phyloP scores from a whole-genome alignment of 2,113 vertebrate species.

The Lagenorhynchus albirostris region DNA sequence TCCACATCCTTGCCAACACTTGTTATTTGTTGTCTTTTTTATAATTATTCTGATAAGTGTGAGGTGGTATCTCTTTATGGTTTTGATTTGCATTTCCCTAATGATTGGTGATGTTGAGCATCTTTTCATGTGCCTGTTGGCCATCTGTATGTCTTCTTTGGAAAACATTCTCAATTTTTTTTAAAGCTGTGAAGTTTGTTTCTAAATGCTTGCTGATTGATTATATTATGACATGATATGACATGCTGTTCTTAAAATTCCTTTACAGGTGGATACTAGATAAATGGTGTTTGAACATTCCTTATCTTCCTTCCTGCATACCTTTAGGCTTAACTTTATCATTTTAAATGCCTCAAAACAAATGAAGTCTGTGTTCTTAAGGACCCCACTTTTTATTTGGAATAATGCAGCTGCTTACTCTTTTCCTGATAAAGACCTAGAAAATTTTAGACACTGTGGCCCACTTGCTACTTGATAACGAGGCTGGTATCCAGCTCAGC shows the following conservation, averaged over 20 bases:
- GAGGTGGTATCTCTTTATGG: not conserved
- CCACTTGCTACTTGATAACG: not conserved
- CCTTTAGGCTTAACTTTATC: not conserved
- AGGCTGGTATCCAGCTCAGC: rapidly evolving
- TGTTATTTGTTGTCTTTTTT: not conserved
- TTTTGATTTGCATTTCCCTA: not conserved
- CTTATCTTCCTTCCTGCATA: not conserved
- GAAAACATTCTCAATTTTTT: not conserved
- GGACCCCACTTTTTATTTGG: not conserved
- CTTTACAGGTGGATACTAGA: not conserved
- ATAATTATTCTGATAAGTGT: not conserved
- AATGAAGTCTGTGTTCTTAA: not conserved
- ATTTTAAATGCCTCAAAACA: not conserved
- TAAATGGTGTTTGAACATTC: not conserved
- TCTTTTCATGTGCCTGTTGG: not conserved
- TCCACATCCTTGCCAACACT: not conserved
- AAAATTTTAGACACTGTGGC: not conserved
- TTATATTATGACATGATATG: not conserved
- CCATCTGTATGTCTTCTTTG: not conserved
- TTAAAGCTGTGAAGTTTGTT: not conserved
- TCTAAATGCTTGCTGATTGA: not conserved
- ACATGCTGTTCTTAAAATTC: not conserved
- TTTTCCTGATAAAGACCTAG: not conserved
- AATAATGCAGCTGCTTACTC: not conserved
- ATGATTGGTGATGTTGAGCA: not conserved